Conservation (phyloP, 2,888 invertebrate species). For the Stegophylla sp. region DNA sequence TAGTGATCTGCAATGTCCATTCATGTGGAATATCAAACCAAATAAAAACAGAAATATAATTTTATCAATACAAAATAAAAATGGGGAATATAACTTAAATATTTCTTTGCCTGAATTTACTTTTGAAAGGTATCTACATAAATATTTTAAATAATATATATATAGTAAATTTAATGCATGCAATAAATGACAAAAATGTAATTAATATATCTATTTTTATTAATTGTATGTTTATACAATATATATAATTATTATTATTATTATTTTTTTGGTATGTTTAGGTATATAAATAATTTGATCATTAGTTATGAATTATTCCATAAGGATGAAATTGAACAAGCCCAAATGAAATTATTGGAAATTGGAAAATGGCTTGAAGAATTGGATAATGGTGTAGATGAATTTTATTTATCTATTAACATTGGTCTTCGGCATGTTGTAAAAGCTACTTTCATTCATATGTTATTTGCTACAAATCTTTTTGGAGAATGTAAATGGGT, state of each 20-base stretch:
- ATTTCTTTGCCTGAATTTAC: constrained; percentile 39
- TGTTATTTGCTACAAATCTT: constrained; percentile 40
- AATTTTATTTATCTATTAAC: constrained; percentile 48
- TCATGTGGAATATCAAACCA: constrained; percentile 43
- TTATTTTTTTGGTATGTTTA: background rate
- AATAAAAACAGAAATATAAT: background rate
- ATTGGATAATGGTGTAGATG: constrained; percentile 30
- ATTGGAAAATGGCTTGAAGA: constrained; percentile 50
- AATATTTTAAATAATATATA: background rate
- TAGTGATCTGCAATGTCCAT: constrained; percentile 29
- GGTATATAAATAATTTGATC: constrained; percentile 45
- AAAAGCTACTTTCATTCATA: constrained; percentile 38
- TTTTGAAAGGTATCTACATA: constrained; percentile 22
- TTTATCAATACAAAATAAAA: constrained; percentile 7
- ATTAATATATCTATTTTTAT: background rate
- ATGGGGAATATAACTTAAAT: constrained; percentile 35
- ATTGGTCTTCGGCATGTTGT: constrained; percentile 38
- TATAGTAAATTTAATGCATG: no score
- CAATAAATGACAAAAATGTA: no score
- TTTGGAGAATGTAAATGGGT: constrained; percentile 51
- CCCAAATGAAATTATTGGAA: constrained; percentile 45
- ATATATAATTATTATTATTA: no score
- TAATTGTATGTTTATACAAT: background rate
- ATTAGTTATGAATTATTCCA: constrained; percentile 45
- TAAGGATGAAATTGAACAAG: background rate